Conservation (phyloP, 2,888 invertebrate genomes). For the Eupithecia subfuscata region DNA sequence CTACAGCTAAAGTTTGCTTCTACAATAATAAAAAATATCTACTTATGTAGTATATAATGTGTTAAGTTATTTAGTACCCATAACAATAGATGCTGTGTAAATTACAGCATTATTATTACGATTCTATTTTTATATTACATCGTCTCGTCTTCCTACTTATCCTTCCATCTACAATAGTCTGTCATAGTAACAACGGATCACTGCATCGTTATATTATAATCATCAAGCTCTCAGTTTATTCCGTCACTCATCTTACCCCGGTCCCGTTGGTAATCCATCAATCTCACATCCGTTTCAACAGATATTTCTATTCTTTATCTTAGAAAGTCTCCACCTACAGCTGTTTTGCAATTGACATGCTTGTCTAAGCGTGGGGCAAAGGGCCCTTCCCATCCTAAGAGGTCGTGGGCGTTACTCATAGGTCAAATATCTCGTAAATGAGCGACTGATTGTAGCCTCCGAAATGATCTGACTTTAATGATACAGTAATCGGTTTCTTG, state of each 20-base stretch:
- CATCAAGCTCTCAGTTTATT: slow-evolving; percentile 2
- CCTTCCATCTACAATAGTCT: not conserved
- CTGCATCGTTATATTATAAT: not conserved
- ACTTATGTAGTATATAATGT: too few relatives aligned
- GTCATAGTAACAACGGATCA: not conserved
- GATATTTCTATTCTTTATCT: slow-evolving; percentile 33
- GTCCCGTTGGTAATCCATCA: slow-evolving; percentile 36
- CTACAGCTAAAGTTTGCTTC: slow-evolving; percentile 1
- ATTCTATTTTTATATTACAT: too few relatives aligned
- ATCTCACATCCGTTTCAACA: slow-evolving; percentile 36
- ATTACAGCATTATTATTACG: too few relatives aligned
- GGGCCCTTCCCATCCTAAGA: slow-evolving; percentile 45
- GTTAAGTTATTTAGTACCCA: too few relatives aligned
- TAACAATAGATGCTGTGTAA: too few relatives aligned
- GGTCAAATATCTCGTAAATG: slow-evolving; percentile 46
- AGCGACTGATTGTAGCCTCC: slow-evolving; percentile 36
- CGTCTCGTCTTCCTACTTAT: too few relatives aligned
- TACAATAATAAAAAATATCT: not conserved
- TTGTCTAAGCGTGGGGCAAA: slow-evolving; percentile 42
- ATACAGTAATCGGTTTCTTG: slow-evolving; percentile 36
- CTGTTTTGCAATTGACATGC: slow-evolving; percentile 43
- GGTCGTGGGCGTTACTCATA: slow-evolving; percentile 44
- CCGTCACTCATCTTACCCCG: slow-evolving; percentile 25
- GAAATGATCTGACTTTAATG: slow-evolving; percentile 38
- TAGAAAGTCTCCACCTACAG: slow-evolving; percentile 41